phyloP scores from a whole-genome alignment of 2,888 invertebrate genomes.

The Conistra vaccinii region DNA sequence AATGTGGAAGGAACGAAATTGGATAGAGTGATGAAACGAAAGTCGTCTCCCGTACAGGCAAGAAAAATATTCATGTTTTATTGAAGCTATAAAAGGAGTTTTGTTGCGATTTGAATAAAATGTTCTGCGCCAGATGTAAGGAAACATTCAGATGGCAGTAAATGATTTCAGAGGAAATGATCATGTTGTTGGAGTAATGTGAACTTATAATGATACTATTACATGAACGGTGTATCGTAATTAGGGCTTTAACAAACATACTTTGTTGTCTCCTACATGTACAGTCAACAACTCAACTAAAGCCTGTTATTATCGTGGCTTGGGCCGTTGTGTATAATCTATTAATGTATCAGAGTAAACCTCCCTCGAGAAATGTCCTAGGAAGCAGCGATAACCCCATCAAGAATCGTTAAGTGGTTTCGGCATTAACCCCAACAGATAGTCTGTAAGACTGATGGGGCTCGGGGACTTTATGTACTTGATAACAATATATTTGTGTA shows the following conservation, averaged over 20 bases:
- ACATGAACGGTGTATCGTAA: not conserved
- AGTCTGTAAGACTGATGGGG: constrained; percentile 36
- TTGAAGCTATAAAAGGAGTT: constrained; percentile 70
- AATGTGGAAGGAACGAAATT: constrained; percentile 74
- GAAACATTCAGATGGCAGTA: constrained; percentile 39
- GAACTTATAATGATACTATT: not conserved
- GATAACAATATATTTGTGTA: constrained; percentile 32
- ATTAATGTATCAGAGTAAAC: constrained; percentile 40
- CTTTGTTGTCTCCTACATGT: not conserved
- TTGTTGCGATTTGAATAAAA: constrained; percentile 65
- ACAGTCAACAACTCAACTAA: not conserved
- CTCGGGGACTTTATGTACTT: constrained; percentile 33
- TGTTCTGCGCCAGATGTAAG: constrained; percentile 50
- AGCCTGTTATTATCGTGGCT: constrained; percentile 9
- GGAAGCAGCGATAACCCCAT: constrained; percentile 63
- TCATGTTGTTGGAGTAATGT: constrained; percentile 1
- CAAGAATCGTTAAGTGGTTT: constrained; percentile 65
- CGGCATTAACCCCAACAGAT: constrained; percentile 53
- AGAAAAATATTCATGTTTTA: constrained; percentile 77
- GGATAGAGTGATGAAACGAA: constrained; percentile 78
- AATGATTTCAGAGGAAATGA: constrained; percentile 54
- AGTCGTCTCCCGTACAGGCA: constrained; percentile 63
- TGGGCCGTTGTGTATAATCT: constrained; percentile 27
- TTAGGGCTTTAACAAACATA: not conserved
- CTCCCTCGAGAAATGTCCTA: constrained; percentile 57